Evolutionary conservation across 1,140 invertebrate genomes (phyloP).

Genomic region (Aphelinus atriplicis): DNA sequence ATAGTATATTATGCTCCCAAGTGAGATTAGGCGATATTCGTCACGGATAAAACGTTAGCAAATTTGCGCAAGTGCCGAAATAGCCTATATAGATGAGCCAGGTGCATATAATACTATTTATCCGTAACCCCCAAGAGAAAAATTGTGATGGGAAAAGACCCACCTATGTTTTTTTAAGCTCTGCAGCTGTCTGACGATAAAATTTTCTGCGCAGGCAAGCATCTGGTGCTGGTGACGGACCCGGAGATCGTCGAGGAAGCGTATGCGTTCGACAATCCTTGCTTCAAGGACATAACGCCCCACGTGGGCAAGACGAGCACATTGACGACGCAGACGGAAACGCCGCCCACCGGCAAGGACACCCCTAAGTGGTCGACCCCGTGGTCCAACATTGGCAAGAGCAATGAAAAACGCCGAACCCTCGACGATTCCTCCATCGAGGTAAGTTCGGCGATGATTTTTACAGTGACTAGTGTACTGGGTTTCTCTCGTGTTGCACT

Average conservation of each 20-base stretch:
- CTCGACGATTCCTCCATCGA: conserved; percentile 75
- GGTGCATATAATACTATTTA: too few relatives aligned
- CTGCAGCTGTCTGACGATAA: too few relatives aligned
- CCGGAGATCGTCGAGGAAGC: conserved; percentile 77
- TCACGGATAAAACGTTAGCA: too few relatives aligned
- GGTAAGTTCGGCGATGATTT: conserved; percentile 60
- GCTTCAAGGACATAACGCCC: conserved; percentile 72
- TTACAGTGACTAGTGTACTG: too few relatives aligned
- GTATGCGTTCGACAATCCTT: conserved; percentile 83
- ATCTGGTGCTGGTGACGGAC: conserved; percentile 76
- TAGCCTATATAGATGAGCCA: too few relatives aligned
- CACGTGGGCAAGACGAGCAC: conserved; percentile 49
- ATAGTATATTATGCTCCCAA: too few relatives aligned
- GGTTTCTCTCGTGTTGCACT: too few relatives aligned
- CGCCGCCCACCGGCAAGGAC: conserved; percentile 60
- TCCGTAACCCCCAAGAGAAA: too few relatives aligned
- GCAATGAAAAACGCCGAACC: conserved; percentile 68
- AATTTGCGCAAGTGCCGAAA: too few relatives aligned
- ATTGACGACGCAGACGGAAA: conserved; percentile 43
- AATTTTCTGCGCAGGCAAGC: conserved; percentile 69
- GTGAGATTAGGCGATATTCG: too few relatives aligned
- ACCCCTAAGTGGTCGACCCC: conserved; percentile 59
- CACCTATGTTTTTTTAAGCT: too few relatives aligned
- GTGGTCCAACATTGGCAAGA: conserved; percentile 68
- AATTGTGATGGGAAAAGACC: too few relatives aligned